Base-by-base conservation (phyloP, 92 coral and sea anemone species). In the Chrysogorgia sp. region DNA sequence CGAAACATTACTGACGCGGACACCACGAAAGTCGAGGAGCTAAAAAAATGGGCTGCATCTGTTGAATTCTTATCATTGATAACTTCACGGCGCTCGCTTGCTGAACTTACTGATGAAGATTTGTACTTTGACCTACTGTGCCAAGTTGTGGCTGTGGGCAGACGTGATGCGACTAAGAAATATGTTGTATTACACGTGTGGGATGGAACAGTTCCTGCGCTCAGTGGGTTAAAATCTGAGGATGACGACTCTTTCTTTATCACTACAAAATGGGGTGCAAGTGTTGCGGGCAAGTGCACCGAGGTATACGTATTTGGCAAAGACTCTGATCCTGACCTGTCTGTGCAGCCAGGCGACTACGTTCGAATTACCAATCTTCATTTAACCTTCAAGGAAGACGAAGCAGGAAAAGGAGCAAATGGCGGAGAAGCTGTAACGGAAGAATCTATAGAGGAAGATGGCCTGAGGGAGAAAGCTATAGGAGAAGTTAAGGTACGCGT, bases 151-250 rank as follows among this genome's bases (percentile, higher is more conserved):
- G 60, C 88, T 22, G 83, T 75, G 24, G 35, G 79, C 26, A 34
- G 62, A 1, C 31, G 31, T 19, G 85, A 76, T 0, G 40, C 3
- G 15, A 68, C 40, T 30, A 52, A 33, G 8, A 45, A 55, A 15
- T 86, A 84, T 33, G 0, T 74, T 31, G 75, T 85, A 7, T 48
- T 92, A 19, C 77, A 79, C 67, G 83, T 90, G 8, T 92, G 94
- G 94, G 97, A 92, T 87, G 96, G 97, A 19, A 87, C 96, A 1
- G 23, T 28, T 23, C 97, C 92, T 6, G 40, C 47, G 31, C 85
- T 82, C 53, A 15, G 14, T 6, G 63, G 63, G 63, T 7, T 57
- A 23, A 31, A 30, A 31, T 57, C 63, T 1, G 17, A 23, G 31
- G 8, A 23, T 23, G 7, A 3, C 34, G 29, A 23, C 63, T 29